phyloP scores from a whole-genome alignment of 2,113 vertebrate genomes.

The Acinonyx jubatus region DNA sequence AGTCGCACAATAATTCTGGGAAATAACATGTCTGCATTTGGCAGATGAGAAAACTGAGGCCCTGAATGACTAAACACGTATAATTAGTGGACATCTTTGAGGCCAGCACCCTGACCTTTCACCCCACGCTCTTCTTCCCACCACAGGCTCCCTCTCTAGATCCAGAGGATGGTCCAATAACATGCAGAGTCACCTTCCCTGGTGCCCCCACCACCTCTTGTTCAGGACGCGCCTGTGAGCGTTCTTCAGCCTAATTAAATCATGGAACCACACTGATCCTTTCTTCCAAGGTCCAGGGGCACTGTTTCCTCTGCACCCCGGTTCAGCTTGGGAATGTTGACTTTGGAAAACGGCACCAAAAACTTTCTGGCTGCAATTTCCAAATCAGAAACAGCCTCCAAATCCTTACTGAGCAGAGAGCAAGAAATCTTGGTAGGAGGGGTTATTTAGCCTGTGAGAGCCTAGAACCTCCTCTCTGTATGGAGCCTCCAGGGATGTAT shows the following conservation, averaged over 20 bases:
- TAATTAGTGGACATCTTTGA: background rate
- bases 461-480: background rate
- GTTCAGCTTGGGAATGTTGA: slow-evolving; percentile 76
- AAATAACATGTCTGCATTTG: background rate
- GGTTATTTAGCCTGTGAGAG: background rate
- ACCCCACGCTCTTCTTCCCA: background rate
- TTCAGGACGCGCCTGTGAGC: background rate
- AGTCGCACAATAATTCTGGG: background rate
- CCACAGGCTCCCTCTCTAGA: background rate
- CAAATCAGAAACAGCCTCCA: slow-evolving; percentile 74
- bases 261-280: slow-evolving; percentile 71
- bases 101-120: background rate
- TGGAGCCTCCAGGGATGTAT: background rate
- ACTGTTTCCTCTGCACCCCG: slow-evolving; percentile 55
- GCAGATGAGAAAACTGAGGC: background rate
- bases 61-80: background rate
- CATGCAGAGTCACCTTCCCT: background rate
- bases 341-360: slow-evolving; percentile 71
- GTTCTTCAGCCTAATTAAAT: slow-evolving; percentile 75
- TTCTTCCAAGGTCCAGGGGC: slow-evolving; percentile 63
- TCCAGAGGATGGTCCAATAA: background rate
- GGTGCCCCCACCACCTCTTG: background rate
- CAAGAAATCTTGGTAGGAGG: background rate
- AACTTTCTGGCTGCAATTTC: slow-evolving; percentile 61
- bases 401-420: slow-evolving; percentile 52